Percentiles rank a stretch among this genome's conserved stretches.
Conservation (phyloP, 2,113 vertebrate genomes). For the Mesoclemmys tuberculata region DNA sequence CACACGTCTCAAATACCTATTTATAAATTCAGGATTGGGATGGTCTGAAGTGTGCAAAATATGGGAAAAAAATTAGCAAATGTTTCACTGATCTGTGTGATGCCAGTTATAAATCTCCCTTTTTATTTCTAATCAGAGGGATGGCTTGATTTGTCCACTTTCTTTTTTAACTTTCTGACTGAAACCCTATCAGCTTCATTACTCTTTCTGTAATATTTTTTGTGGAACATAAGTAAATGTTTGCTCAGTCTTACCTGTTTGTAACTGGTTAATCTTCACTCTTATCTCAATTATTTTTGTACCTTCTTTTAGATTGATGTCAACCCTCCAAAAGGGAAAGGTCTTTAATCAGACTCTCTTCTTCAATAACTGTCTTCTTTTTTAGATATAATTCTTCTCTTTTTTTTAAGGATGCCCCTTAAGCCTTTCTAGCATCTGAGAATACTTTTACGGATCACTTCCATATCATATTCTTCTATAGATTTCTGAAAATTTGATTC, state of each 20-base stretch:
- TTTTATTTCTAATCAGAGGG: not conserved
- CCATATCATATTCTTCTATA: no score
- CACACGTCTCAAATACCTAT: not conserved
- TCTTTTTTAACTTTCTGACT: not conserved
- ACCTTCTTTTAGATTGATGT: not conserved
- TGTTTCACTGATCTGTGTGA: not conserved
- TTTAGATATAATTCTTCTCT: not conserved
- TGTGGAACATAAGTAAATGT: not conserved
- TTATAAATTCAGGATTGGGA: not conserved
- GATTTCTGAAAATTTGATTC: no score
- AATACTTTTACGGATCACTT: not conserved
- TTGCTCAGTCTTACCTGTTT: not conserved
- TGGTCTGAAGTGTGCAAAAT: not conserved
- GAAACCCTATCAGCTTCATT: not conserved
- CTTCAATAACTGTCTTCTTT: not conserved
- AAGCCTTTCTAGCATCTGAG: not conserved
- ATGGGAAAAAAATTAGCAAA: not conserved
- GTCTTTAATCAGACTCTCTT: not conserved
- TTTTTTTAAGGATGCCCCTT: not conserved
- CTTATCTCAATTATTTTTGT: not conserved
- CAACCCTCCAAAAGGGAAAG: not conserved
- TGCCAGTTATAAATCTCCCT: not conserved
- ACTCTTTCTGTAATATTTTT: not conserved
- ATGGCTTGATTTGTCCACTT: not conserved
- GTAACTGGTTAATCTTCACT: not conserved